These are phyloP conservation scores for Microchrysa polita DNA, from an alignment of 2,888 invertebrate species.

Conservation along the genomic window DNA sequence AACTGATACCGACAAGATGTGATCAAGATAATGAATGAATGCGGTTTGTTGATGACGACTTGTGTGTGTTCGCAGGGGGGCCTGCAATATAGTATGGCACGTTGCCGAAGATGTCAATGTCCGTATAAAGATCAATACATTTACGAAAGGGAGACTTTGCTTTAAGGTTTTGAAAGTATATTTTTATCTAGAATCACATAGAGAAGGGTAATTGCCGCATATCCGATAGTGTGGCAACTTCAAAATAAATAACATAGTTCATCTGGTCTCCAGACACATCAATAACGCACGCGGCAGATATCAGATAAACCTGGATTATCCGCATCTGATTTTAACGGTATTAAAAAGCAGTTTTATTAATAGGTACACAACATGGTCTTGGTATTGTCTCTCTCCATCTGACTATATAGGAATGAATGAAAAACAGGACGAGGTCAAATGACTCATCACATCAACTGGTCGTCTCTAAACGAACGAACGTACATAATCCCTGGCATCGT, in stretches of 20 bases:
- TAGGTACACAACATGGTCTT: background rate
- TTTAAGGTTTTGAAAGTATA: too few relatives aligned
- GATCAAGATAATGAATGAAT: conserved; percentile 38
- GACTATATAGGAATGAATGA: too few relatives aligned
- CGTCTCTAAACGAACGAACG: conserved; percentile 15
- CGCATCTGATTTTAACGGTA: conserved; percentile 18
- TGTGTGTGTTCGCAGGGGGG: conserved; percentile 25
- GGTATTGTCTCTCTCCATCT: too few relatives aligned
- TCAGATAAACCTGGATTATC: conserved; percentile 12
- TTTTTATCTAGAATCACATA: too few relatives aligned
- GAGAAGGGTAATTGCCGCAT: too few relatives aligned
- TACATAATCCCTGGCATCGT: background rate
- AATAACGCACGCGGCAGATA: conserved; percentile 7
- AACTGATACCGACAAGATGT: background rate
- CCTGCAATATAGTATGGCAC: background rate
- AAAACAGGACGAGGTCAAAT: conserved; percentile 28
- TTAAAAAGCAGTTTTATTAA: conserved; percentile 43
- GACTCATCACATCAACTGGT: conserved; percentile 38
- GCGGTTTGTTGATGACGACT: conserved; percentile 22
- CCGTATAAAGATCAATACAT: too few relatives aligned
- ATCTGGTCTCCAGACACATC: conserved; percentile 9
- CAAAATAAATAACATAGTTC: background rate
- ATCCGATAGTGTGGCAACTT: too few relatives aligned
- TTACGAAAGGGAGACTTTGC: too few relatives aligned
- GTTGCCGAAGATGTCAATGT: conserved; percentile 1